Base-by-base conservation (phyloP, 2,888 invertebrate genomes). In the Drepana falcataria region DNA sequence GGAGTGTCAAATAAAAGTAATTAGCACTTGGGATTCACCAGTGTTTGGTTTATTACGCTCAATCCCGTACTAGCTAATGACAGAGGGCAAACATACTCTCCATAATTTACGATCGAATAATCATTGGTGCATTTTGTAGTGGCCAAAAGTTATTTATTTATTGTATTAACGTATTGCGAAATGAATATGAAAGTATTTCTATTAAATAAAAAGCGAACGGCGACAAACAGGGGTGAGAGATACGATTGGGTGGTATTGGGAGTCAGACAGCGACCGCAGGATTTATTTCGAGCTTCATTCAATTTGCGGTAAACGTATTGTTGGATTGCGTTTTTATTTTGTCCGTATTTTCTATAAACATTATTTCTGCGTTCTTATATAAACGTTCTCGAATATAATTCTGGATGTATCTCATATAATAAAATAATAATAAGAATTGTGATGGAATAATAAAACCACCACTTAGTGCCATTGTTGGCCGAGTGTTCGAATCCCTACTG, bases 261-360 rank as follows among this genome's bases (percentile, higher is more conserved):
- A 87, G 83, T 83, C 85, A 84, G 83, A 80, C 82, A 83, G 81
- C 85, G 83, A 81, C 85, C 82, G 81, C 83, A 75, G 84, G 85
- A 88, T 88, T 88, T 88, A 88, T 88, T 83, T 84, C 81, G 79
- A 87, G 83, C 80, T 79, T 87, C 81, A 88, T 89, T 87, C 87
- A 89, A 87, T 89, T 88, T 88, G 85, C 75, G 86, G 86, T 78
- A 80, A 83, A 82, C 82, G 83, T 86, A 86, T 87, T 87, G 87
- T 85, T 77, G 76, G 79, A 84, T 82, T 81, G 81, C 73, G 69
- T 86, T 86, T 84, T 81, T 81, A 76, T 83, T 79, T 75, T 71
- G 71, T 69, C 73, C 71, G 67, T 66, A 72, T 75, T 79, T 71
- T 71, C 69, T 72, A 67, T 66, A 74, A 77, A 80, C 65, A 68